Percentiles rank a stretch among this genome's conserved stretches.
Conservation (phyloP, 2,888 invertebrate genomes). For the Luffia ferchaultella region DNA sequence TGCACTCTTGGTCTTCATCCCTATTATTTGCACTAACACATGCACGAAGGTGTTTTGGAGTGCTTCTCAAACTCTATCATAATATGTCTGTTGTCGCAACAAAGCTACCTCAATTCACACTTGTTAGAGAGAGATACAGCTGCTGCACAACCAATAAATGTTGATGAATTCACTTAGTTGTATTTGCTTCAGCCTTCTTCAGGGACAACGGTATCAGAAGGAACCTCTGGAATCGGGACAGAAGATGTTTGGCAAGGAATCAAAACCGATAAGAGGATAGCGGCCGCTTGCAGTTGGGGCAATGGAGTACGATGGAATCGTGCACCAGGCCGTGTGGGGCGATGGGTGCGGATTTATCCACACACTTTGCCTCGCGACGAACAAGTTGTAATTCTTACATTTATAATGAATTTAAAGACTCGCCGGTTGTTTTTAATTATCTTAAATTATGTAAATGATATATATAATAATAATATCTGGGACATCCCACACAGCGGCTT, state of each 20-base stretch:
- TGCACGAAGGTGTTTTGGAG: no score
- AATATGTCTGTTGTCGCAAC: no score
- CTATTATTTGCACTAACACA: no score
- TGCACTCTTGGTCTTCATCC: no score
- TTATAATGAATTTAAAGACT: neutral
- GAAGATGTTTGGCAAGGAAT: neutral
- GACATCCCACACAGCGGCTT: neutral
- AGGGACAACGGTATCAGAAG: neutral
- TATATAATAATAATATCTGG: neutral
- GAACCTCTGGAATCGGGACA: neutral
- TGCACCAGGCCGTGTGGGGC: conserved; percentile 71
- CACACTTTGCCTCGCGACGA: conserved; percentile 40
- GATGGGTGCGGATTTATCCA: conserved; percentile 82
- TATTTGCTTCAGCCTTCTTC: no score
- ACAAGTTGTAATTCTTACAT: conserved; percentile 42
- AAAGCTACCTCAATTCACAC: no score
- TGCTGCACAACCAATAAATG: no score
- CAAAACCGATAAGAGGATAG: conserved; percentile 24
- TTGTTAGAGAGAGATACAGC: no score
- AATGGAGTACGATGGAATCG: conserved; percentile 76
- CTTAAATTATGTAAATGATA: neutral
- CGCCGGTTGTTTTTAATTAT: neutral
- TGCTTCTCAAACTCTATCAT: no score
- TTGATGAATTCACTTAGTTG: no score
- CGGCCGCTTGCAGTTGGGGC: conserved; percentile 67